These are phyloP conservation scores for Channa striata DNA, from an alignment of 2,797 vertebrate genomes.

Conservation along the genomic window DNA sequence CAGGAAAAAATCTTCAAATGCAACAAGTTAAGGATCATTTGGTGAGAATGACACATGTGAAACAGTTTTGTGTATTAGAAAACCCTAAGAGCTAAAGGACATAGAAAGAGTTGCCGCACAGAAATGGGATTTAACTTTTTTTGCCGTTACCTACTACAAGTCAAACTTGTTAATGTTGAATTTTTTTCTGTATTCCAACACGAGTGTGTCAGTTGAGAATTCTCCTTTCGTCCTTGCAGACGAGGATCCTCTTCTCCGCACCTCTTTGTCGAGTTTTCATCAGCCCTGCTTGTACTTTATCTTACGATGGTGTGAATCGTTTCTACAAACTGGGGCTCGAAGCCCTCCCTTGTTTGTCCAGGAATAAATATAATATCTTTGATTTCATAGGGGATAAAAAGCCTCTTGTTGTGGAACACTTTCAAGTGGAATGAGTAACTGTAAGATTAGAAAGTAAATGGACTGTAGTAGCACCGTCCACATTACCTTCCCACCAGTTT, in stretches of 20 bases:
- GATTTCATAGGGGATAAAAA: conserved; percentile 43
- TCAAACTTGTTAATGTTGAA: conserved; percentile 28
- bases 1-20: conserved; percentile 19
- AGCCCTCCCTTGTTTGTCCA: conserved; percentile 50
- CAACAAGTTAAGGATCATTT: conserved; percentile 15
- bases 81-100: conserved; percentile 31
- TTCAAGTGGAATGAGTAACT: conserved; percentile 68
- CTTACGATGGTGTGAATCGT: conserved; percentile 46
- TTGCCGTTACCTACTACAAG: conserved; percentile 15
- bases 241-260: conserved; percentile 16
- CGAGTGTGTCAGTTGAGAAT: conserved; percentile 29
- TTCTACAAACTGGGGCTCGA: conserved; percentile 27
- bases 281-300: conserved; percentile 15
- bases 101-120: conserved; percentile 31
- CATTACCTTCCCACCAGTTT: conserved; percentile 52
- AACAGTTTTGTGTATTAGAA: conserved; percentile 33
- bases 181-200: conserved; percentile 31
- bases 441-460: conserved; percentile 61
- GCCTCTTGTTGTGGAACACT: conserved; percentile 64
- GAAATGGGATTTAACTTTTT: conserved; percentile 24
- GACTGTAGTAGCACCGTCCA: conserved; percentile 39
- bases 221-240: conserved; percentile 27
- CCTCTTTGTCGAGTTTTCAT: conserved; percentile 31
- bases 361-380: conserved; percentile 45
- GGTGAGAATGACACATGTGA: conserved; percentile 12